These are phyloP conservation scores for Benitochromis conjunctus DNA, from an alignment of 2,113 vertebrate species.

Conservation along the genomic window DNA sequence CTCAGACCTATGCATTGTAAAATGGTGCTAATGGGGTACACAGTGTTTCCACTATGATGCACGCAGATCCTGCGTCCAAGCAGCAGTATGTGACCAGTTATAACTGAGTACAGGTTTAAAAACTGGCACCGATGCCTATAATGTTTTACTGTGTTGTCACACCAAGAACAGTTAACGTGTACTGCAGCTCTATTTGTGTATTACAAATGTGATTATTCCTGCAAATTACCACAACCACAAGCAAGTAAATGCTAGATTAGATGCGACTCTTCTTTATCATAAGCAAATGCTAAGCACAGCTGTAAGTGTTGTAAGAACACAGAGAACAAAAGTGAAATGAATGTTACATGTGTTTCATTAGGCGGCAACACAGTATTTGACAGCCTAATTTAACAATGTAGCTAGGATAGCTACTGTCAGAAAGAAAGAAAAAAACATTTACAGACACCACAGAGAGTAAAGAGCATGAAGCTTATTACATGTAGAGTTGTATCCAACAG, in stretches of 20 bases:
- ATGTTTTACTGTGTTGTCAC: background rate
- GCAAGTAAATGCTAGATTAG: background rate
- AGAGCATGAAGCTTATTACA: background rate
- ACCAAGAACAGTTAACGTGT: background rate
- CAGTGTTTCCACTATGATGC: background rate
- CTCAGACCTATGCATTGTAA: background rate
- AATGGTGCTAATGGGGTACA: background rate
- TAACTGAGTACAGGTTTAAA: background rate
- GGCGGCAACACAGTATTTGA: slow-evolving; percentile 13
- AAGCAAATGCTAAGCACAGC: background rate
- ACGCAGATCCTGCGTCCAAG: background rate
- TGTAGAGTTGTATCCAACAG: background rate
- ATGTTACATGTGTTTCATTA: slow-evolving; percentile 22
- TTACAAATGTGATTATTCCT: background rate
- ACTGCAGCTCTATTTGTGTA: background rate
- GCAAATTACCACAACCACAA: background rate
- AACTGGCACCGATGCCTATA: background rate
- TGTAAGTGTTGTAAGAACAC: background rate
- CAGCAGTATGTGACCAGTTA: background rate
- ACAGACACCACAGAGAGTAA: background rate
- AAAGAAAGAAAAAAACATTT: background rate
- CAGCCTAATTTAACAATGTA: slow-evolving; percentile 5
- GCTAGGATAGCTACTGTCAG: background rate
- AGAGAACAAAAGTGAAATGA: slow-evolving; percentile 4
- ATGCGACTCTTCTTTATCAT: background rate